Percentiles rank a stretch among this genome's conserved stretches.
Evolutionary conservation across 2,888 invertebrate species (phyloP).

Genomic region (Cyaniris semiargus): DNA sequence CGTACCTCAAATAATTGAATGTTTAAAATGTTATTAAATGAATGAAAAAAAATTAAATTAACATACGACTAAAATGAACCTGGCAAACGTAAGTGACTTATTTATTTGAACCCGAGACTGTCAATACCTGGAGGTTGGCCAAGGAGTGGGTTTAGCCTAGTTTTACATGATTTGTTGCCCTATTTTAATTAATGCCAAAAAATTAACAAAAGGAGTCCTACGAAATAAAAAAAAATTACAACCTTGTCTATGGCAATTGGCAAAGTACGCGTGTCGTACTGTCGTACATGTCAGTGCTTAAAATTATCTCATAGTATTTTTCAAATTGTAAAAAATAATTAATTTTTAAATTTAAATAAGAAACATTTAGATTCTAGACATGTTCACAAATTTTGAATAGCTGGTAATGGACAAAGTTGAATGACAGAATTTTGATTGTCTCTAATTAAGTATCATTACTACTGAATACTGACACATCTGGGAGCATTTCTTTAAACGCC

Average conservation of each 20-base stretch:
- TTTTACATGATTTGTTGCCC: not conserved
- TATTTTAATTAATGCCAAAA: not conserved
- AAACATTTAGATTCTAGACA: too few species aligned
- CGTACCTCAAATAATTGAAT: not conserved
- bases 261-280: too few species aligned
- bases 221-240: not conserved
- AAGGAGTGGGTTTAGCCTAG: not conserved
- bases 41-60: not conserved
- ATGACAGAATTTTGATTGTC: not conserved
- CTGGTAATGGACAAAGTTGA: too few species aligned
- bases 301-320: not conserved
- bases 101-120: not conserved
- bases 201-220: not conserved
- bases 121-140: conserved; percentile 15
- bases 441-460: not conserved
- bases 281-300: not conserved
- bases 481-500: not conserved
- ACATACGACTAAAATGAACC: not conserved
- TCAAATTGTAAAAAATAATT: not conserved
- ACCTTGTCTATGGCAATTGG: too few species aligned
- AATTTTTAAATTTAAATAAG: not conserved
- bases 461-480: not conserved
- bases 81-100: not conserved
- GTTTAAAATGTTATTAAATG: not conserved
- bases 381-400: too few species aligned